Evolutionary conservation across 1,140 invertebrate species (phyloP).

Genomic region (Ylistrum balloti): DNA sequence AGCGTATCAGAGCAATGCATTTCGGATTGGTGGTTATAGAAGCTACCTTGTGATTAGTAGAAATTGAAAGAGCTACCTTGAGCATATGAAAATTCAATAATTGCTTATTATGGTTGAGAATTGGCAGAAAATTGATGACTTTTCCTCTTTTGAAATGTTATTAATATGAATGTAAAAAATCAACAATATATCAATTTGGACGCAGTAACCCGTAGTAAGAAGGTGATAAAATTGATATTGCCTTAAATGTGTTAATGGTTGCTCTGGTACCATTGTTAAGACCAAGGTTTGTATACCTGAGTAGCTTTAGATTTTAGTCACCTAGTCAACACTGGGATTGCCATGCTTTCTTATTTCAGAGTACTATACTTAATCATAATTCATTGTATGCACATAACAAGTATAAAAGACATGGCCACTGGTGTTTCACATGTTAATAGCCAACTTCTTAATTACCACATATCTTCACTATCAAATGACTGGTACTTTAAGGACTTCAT

Average conservation of each 20-base stretch:
- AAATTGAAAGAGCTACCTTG: not conserved
- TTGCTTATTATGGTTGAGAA: not conserved
- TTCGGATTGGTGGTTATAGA: too few species aligned
- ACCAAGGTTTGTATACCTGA: not conserved
- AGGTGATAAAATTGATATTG: not conserved
- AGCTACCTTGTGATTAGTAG: not conserved
- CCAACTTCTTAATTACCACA: not conserved
- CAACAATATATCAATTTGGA: conserved; percentile 36
- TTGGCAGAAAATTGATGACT: not conserved
- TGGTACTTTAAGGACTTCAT: not conserved
- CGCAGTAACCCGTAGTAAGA: not conserved
- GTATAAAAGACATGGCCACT: not conserved
- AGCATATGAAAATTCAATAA: not conserved
- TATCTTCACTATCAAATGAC: conserved; percentile 3
- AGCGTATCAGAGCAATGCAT: not conserved
- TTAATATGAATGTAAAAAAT: not conserved
- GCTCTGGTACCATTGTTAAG: not conserved
- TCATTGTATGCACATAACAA: not conserved
- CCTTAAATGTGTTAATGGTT: not conserved
- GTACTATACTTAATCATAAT: not conserved
- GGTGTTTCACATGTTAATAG: conserved; percentile 2
- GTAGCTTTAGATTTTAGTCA: not conserved
- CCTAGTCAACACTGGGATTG: not conserved
- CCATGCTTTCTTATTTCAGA: not conserved
- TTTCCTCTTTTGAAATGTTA: not conserved